Evolutionary conservation across 1,140 invertebrate species (phyloP), one percentile per base, ranked within the genome.

Genomic region (Drosophila bocki): DNA sequence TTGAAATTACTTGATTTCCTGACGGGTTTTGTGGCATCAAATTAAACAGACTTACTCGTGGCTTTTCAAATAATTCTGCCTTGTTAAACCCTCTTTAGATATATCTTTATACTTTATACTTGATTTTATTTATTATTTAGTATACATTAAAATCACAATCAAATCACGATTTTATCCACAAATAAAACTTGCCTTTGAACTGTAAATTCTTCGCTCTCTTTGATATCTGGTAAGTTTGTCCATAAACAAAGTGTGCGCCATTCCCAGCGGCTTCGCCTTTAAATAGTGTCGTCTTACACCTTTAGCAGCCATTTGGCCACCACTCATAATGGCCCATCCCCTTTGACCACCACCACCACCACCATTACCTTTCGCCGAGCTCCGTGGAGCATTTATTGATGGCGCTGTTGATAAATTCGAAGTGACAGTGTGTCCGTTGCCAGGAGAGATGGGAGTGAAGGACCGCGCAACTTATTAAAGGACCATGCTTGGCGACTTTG

Each of bases 391-490:
- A 72, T 69, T 76, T 79, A 90, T 82, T 85, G 78, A 88, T 87
- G 72, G 62, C 63, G 69, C 50, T 79, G 77, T 63, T 88, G 85
- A 88, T 87, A 88, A 88, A 83, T 87, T 71, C 64, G 63, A 63
- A 87, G 60, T 54, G 63, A 74, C 77, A 58, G 47, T 61, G 71
- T 53, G 68, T 41, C 57, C 41, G 71, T 71, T 60, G 69, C 67
- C 67, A 76, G 51, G 35, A 57, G 63, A 68, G 69, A 80, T 37
- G 42, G 42, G 33, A 57, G 50, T 48, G 45, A 48, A 45, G 51
- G 78, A 65, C 70, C 75, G 62, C 61, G 78, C 75, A 79, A 82
- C 82, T 86, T 86, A 78, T 86, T 86, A 76, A 67, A 39, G 63
- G 77, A 54, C 65, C 71, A 32, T 50, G 83, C 83, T 83, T 54